Conservation (phyloP, 2,888 invertebrate species). For the Syrista parreyssii region DNA sequence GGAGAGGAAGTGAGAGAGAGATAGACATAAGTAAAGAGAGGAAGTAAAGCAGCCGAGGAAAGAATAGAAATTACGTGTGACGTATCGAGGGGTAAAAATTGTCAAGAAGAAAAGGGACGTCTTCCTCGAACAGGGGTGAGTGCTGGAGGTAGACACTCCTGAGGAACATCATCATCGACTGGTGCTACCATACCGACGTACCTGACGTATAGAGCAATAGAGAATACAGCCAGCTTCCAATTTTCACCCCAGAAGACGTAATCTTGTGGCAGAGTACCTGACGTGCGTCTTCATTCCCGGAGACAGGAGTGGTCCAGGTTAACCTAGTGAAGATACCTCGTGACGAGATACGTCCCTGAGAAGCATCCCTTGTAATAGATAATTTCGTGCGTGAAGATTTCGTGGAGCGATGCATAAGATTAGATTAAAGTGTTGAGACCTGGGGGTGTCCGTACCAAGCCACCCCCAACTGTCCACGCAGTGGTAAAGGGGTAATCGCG, state of each 20-base stretch:
- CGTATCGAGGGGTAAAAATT: slow-evolving; percentile 13
- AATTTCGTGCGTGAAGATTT: not conserved
- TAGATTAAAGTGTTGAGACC: slow-evolving; percentile 37
- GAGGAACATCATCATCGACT: not conserved
- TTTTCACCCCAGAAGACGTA: not conserved
- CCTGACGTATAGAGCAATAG: not conserved
- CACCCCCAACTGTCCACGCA: not conserved
- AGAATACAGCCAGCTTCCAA: no score
- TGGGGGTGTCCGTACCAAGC: not conserved
- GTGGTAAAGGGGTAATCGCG: not conserved
- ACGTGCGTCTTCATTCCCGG: no score
- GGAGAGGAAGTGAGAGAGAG: not conserved
- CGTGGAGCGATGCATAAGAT: slow-evolving; percentile 32
- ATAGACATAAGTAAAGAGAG: no score
- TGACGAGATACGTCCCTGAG: not conserved
- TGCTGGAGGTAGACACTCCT: not conserved
- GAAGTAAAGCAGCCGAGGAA: slow-evolving; percentile 2
- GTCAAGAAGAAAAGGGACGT: slow-evolving; percentile 11
- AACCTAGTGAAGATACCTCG: not conserved
- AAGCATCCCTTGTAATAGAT: not conserved
- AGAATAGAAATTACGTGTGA: slow-evolving; percentile 21
- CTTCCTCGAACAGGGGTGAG: not conserved
- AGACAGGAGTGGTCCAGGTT: not conserved
- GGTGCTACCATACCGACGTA: not conserved
- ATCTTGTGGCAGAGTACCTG: not conserved